Conservation (phyloP, 2,888 invertebrate species). For the Rotaria socialis region DNA sequence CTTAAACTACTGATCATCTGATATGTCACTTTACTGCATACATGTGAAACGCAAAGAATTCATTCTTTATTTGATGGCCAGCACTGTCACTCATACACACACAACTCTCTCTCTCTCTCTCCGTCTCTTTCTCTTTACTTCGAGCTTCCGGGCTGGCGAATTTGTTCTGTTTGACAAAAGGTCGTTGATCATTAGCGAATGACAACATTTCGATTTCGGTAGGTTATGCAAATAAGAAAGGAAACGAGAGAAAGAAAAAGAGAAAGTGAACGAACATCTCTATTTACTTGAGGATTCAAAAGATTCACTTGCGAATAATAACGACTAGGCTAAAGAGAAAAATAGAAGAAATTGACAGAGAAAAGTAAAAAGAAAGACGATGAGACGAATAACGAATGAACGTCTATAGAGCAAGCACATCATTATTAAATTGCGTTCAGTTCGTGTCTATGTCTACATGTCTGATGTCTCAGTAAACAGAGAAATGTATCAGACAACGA, state of each 20-base stretch:
- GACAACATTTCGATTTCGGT: slow-evolving; percentile 34
- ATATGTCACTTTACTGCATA: neutral
- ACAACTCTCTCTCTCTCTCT: no score
- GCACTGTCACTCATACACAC: no score
- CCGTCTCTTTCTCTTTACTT: neutral
- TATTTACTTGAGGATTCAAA: slow-evolving; percentile 32
- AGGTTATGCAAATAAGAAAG: slow-evolving; percentile 37
- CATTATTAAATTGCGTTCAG: slow-evolving; percentile 29
- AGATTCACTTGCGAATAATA: slow-evolving; percentile 27
- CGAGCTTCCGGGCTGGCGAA: neutral
- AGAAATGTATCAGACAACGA: neutral
- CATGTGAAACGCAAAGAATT: neutral
- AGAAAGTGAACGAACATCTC: neutral
- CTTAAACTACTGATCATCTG: slow-evolving; percentile 26
- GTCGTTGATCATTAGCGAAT: slow-evolving; percentile 35
- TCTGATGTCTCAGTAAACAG: neutral
- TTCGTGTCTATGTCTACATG: slow-evolving; percentile 6
- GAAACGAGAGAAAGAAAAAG: neutral
- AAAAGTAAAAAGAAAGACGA: neutral
- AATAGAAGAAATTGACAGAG: neutral
- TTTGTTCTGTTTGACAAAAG: slow-evolving; percentile 4
- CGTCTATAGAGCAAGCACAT: neutral
- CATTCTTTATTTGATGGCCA: neutral
- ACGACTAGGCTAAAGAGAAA: neutral
- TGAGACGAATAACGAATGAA: neutral